Percentiles rank a stretch among this genome's conserved stretches.
Evolutionary conservation across 2,113 vertebrate genomes (phyloP).

Genomic region (Leuciscus idus): DNA sequence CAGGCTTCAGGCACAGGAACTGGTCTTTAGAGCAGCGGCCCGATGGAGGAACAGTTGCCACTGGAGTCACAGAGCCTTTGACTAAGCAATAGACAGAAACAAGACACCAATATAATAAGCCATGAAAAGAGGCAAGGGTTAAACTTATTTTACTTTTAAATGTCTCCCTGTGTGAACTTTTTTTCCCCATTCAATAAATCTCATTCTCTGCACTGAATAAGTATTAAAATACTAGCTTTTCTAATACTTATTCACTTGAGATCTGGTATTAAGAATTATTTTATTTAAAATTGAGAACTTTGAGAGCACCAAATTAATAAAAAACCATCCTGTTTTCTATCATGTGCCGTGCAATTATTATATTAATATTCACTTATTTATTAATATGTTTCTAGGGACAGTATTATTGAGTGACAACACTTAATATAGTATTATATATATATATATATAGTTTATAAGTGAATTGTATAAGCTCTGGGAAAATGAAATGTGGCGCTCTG

Average conservation of each 20-base stretch:
- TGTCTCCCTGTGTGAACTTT: background rate
- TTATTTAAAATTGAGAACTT: no score
- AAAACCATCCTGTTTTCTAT: no score
- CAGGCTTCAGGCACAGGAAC: constrained; percentile 84
- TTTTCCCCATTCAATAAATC: background rate
- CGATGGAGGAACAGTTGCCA: constrained; percentile 61
- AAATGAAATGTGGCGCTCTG: background rate
- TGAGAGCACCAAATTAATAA: no score
- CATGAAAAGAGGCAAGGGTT: background rate
- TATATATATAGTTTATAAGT: background rate
- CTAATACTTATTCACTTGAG: background rate
- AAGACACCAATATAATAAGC: background rate
- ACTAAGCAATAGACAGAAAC: constrained; percentile 37
- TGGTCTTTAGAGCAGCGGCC: constrained; percentile 83
- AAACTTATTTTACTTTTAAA: background rate
- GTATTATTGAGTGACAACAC: background rate
- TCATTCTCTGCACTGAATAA: background rate
- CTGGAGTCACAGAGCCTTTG: constrained; percentile 68
- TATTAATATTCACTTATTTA: background rate
- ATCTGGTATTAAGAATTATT: background rate
- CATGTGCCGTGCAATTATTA: no score
- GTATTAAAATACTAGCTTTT: background rate
- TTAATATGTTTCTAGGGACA: background rate
- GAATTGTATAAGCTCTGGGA: background rate
- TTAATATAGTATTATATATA: background rate